Evolutionary conservation across 2,888 invertebrate genomes (phyloP), one percentile per base, ranked within the genome.

Genomic region (Hypolimnas misippus): DNA sequence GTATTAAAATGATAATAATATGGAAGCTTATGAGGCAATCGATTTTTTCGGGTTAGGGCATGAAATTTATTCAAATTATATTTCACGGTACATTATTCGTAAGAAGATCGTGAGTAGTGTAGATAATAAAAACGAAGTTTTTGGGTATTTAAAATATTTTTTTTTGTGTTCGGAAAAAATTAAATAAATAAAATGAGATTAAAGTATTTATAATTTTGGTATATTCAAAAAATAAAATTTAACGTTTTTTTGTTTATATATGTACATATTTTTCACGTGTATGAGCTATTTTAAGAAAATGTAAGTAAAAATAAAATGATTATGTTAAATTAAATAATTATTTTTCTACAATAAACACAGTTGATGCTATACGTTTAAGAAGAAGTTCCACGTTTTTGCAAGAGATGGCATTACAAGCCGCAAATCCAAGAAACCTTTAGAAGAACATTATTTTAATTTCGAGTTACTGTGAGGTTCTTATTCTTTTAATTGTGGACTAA

Each of bases 41-140:
- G 73, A 75, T 76, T 77, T 77, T 78, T 75, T 72, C 72, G 66
- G 70, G 67, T 65, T 71, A 70, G 62, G 66, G 70, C 75, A 73
- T 71, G 76, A 81, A 82, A 83, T 82, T 81, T 81, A 82, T 83
- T 82, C 77, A 79, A 81, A 82, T 81, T 76, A 77, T 77, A 78
- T 81, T 81, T 79, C 71, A 79, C 74, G 76, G 75, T 72, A 77
- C 76, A 82, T 78, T 78, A 77, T 79, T 74, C 66, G 73, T 66
- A 66, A 73, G 79, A 77, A 73, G 79, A 78, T 76, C 74, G 73
- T 68, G 73, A 71, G 70, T 68, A 44, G 66, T 67, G 66, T 70
- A 73, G 72, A 74, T 75, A 72, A 70, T 61, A 61, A 58, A 55
- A 61, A 66, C 56, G 57, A 44, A 72, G 73, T 75, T 74, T n/a